These are phyloP conservation scores for Pammene fasciana DNA, from an alignment of 2,888 invertebrate genomes.

Conservation along the genomic window DNA sequence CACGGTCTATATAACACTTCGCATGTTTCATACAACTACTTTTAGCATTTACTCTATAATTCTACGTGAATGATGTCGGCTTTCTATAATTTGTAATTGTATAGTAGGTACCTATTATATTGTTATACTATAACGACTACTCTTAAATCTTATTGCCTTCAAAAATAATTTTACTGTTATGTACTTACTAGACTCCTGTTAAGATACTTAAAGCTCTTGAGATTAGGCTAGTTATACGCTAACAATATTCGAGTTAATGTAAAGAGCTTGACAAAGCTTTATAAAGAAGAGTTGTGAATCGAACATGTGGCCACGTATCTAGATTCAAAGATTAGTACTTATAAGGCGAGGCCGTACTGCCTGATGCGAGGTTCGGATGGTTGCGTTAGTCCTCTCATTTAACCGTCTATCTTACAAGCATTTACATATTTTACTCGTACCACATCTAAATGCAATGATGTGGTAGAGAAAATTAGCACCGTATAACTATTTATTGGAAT, in stretches of 20 bases:
- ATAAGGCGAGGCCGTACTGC: slow-evolving; percentile 46
- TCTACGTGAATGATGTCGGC: slow-evolving; percentile 58
- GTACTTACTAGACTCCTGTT: slow-evolving; percentile 56
- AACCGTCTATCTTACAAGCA: neutral
- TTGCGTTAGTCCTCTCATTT: slow-evolving; percentile 7
- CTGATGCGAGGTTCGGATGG: slow-evolving; percentile 24
- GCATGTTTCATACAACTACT: slow-evolving; percentile 60
- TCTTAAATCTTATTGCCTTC: slow-evolving; percentile 66
- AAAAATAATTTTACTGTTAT: slow-evolving; percentile 62
- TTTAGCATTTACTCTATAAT: slow-evolving; percentile 57
- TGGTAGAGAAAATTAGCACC: no score
- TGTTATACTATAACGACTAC: slow-evolving; percentile 53
- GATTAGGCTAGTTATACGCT: slow-evolving; percentile 64
- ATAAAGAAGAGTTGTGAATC: slow-evolving; percentile 83
- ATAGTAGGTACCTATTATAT: slow-evolving; percentile 51
- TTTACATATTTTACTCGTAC: neutral
- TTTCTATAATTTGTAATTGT: slow-evolving; percentile 53
- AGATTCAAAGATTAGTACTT: slow-evolving; percentile 72
- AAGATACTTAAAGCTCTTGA: slow-evolving; percentile 54
- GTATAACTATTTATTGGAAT: no score
- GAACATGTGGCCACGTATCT: slow-evolving; percentile 80
- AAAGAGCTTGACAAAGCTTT: slow-evolving; percentile 83
- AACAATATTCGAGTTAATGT: slow-evolving; percentile 70
- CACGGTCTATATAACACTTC: slow-evolving; percentile 77
- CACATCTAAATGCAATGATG: no score